phyloP scores from a whole-genome alignment of 2,113 vertebrate genomes.

The Corythoichthys intestinalis region DNA sequence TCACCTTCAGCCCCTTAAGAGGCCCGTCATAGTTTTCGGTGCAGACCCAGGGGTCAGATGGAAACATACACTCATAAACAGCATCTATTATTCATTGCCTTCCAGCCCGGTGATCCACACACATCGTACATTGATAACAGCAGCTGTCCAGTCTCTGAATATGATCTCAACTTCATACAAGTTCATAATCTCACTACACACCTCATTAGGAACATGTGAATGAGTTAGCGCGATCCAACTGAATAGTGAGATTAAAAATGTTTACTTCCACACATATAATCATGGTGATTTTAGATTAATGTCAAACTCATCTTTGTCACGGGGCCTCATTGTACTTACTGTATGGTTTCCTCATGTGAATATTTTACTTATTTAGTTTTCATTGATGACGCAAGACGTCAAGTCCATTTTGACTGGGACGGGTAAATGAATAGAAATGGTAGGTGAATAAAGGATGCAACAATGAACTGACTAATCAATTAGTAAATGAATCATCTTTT shows the following conservation, averaged over 20 bases:
- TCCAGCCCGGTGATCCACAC: conserved; percentile 65
- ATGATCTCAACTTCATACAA: conserved; percentile 30
- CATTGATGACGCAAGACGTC: no score
- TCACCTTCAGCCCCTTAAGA: conserved; percentile 58
- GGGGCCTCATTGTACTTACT: no score
- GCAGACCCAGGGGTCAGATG: conserved; percentile 80
- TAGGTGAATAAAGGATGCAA: no score
- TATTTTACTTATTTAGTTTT: no score
- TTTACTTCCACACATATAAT: background rate
- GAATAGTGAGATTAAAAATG: background rate
- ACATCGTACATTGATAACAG: conserved; percentile 53
- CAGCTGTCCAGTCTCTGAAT: conserved; percentile 68
- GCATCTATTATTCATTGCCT: conserved; percentile 79
- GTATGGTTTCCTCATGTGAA: no score
- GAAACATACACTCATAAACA: conserved; percentile 82
- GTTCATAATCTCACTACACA: conserved; percentile 20
- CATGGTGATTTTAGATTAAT: background rate
- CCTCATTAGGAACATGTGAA: background rate
- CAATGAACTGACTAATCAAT: no score
- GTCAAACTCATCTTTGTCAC: no score
- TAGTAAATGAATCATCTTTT: no score
- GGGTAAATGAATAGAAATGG: no score
- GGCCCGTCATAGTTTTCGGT: conserved; percentile 65
- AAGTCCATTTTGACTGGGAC: no score
- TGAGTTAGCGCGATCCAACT: background rate